These are phyloP conservation scores for Dromiciops gliroides DNA, from an alignment of 2,113 vertebrate species.

Conservation along the genomic window DNA sequence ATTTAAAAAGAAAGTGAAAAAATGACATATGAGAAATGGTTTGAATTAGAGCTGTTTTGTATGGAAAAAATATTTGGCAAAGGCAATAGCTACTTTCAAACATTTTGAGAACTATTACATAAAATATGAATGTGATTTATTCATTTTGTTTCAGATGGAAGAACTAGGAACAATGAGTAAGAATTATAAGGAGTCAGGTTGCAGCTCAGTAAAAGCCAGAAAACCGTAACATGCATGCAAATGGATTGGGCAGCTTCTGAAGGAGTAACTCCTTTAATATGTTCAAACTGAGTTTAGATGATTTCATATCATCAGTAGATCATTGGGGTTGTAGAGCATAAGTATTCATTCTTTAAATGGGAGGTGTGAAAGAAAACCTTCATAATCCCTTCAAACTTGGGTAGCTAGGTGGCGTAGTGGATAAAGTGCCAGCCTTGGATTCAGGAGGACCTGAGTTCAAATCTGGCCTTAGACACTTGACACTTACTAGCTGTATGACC, in stretches of 20 bases:
- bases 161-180: neutral
- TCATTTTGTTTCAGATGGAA: neutral
- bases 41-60: too few species aligned
- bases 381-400: neutral
- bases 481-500: too few species aligned
- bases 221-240: neutral
- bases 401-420: too few species aligned
- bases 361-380: neutral
- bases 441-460: too few species aligned
- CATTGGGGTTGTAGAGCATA: neutral
- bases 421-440: too few species aligned
- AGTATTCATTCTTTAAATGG: neutral
- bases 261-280: neutral
- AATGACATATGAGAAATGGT: too few species aligned
- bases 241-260: neutral
- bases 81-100: neutral
- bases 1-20: too few species aligned
- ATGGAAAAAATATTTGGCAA: too few species aligned
- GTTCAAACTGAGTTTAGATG: neutral
- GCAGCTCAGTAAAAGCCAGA: neutral
- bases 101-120: neutral
- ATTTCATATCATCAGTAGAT: neutral
- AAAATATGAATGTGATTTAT: neutral
- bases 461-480: too few species aligned
- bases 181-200: neutral